Percentiles rank a stretch among this genome's conserved stretches.
Conservation (phyloP, 2,888 invertebrate genomes). For the Tiliacea citrago region DNA sequence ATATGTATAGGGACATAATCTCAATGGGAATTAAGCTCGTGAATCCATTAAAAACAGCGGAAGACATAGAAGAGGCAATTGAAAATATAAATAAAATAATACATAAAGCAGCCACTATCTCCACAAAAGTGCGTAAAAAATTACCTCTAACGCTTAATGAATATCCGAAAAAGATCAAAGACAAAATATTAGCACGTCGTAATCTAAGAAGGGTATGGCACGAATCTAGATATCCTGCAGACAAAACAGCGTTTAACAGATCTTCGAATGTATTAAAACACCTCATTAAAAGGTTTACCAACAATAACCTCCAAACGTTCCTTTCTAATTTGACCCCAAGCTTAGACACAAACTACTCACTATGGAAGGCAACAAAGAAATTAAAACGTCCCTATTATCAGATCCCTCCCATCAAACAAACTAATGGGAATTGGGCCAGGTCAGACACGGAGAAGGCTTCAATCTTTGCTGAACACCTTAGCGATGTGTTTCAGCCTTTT, state of each 20-base stretch:
- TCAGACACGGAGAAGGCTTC: background rate
- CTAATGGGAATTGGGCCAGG: background rate
- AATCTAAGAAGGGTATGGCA: background rate
- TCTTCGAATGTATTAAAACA: background rate
- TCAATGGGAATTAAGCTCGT: too few species aligned
- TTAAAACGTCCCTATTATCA: background rate
- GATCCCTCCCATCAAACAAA: background rate
- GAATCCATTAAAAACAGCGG: too few species aligned
- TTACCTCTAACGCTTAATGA: background rate
- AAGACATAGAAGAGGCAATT: too few species aligned
- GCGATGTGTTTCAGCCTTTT: background rate
- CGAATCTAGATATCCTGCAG: background rate
- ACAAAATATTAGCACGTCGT: background rate
- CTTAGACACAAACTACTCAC: background rate
- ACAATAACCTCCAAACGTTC: background rate
- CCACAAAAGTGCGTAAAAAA: background rate
- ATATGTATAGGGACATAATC: too few species aligned
- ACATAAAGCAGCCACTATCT: too few species aligned
- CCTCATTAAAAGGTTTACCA: background rate
- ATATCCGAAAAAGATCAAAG: background rate
- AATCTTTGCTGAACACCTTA: background rate
- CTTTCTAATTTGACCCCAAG: background rate
- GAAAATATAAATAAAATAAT: background rate
- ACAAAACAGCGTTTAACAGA: conserved; percentile 1
- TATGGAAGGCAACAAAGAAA: background rate